Conservation (phyloP, 1,140 invertebrate species). For the Colletes gigas region DNA sequence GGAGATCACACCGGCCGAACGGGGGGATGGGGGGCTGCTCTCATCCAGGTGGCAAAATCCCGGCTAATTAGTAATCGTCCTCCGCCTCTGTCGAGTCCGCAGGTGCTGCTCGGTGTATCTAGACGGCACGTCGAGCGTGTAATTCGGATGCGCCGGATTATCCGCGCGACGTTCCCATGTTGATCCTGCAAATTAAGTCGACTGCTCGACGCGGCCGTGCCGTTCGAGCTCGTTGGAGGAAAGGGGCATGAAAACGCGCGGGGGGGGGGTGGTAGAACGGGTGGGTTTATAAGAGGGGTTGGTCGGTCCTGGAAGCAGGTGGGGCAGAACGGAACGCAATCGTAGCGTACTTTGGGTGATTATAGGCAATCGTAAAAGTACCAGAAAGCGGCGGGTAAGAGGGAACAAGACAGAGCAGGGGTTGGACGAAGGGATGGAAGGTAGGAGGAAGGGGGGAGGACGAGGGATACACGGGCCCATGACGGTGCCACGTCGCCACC, state of each 20-base stretch:
- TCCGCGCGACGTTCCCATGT: constrained; percentile 51
- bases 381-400: constrained; percentile 46
- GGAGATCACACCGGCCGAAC: neutral
- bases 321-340: constrained; percentile 45
- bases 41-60: constrained; percentile 31
- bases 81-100: constrained; percentile 32
- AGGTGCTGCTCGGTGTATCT: constrained; percentile 21
- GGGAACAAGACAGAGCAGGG: constrained; percentile 34
- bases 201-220: constrained; percentile 46
- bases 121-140: constrained; percentile 42
- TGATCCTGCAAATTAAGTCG: constrained; percentile 68
- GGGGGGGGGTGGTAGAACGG: no score
- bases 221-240: neutral
- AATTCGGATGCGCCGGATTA: constrained; percentile 59
- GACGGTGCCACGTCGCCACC: constrained; percentile 60
- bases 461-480: constrained; percentile 57
- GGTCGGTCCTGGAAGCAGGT: constrained; percentile 36
- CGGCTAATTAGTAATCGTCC: constrained; percentile 59
- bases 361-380: constrained; percentile 62
- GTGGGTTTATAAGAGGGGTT: neutral
- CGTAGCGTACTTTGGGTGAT: constrained; percentile 55
- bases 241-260: neutral
- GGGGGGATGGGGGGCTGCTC: neutral
- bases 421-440: constrained; percentile 1
- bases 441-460: constrained; percentile 12